A percentile compares a stretch with the other conserved stretches of the same genome.
phyloP scores from a whole-genome alignment of 2,888 invertebrate species.

The Heliconius sara region DNA sequence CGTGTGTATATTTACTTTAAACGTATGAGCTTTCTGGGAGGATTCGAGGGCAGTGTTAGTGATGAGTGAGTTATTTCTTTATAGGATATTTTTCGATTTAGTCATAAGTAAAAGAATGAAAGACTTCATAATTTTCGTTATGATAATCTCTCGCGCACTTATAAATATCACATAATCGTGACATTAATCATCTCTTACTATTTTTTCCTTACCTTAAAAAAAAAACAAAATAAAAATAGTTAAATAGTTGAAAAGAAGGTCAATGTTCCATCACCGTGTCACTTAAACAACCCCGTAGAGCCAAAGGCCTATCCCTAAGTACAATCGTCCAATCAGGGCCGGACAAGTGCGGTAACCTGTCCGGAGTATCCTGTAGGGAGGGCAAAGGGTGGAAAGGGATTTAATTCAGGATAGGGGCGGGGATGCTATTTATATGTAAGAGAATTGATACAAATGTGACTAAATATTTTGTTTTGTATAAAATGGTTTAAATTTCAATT shows the following conservation, averaged over 20 bases:
- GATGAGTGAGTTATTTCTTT: slow-evolving; percentile 61
- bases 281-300: not conserved
- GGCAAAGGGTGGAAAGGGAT: slow-evolving; percentile 22
- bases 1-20: slow-evolving; percentile 76
- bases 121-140: too few species aligned
- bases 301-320: not conserved
- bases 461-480: not conserved
- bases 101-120: too few species aligned
- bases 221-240: not conserved
- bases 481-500: too few species aligned
- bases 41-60: slow-evolving; percentile 66
- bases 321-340: slow-evolving; percentile 29
- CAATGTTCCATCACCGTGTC: slow-evolving; percentile 2
- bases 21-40: slow-evolving; percentile 74
- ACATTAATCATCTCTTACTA: too few species aligned
- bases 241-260: not conserved
- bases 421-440: not conserved
- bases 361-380: slow-evolving; percentile 27
- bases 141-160: too few species aligned
- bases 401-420: not conserved
- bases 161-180: too few species aligned
- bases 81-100: too few species aligned
- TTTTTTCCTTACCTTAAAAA: too few species aligned
- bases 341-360: slow-evolving; percentile 26
- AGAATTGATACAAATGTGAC: too few species aligned